These are phyloP conservation scores for Epicampocera succincta DNA, from an alignment of 2,888 invertebrate genomes.

Conservation along the genomic window DNA sequence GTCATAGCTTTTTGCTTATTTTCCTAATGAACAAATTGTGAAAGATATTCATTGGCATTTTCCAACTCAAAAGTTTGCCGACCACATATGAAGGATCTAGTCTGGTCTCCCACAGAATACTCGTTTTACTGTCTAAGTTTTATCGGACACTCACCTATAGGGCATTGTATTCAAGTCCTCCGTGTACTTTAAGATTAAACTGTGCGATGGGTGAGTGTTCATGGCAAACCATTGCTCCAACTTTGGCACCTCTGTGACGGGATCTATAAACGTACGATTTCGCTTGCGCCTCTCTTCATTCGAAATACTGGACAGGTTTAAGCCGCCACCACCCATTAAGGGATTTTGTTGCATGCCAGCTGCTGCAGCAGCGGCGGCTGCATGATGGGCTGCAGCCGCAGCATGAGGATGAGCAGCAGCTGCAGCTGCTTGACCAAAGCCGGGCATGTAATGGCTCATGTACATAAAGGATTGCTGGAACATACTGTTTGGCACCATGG, in stretches of 20 bases:
- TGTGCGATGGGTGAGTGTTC: conserved; percentile 99
- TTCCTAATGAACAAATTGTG: too few relatives aligned
- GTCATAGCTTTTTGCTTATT: too few relatives aligned
- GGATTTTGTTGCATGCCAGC: conserved; percentile 76
- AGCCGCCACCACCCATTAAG: conserved; percentile 82
- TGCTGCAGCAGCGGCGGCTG: conserved; percentile 80
- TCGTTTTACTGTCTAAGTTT: not conserved
- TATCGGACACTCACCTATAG: conserved; percentile 83
- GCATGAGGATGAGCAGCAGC: conserved; percentile 78
- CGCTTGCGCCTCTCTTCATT: conserved; percentile 96
- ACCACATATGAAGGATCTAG: too few relatives aligned
- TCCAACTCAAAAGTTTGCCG: too few relatives aligned
- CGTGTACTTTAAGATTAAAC: conserved; percentile 98
- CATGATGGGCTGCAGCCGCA: conserved; percentile 80
- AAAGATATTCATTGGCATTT: too few relatives aligned
- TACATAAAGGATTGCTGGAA: conserved; percentile 95
- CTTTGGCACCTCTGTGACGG: conserved; percentile 97
- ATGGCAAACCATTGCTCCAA: conserved; percentile 97
- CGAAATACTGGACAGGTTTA: conserved; percentile 85
- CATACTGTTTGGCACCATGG: conserved; percentile 93
- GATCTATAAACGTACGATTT: conserved; percentile 99
- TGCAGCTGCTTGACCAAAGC: conserved; percentile 83
- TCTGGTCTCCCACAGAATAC: too few relatives aligned
- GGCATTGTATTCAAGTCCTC: conserved; percentile 98
- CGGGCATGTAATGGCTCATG: conserved; percentile 93